phyloP scores from a whole-genome alignment of 1,140 invertebrate species.

The Macrobrachium nipponense region DNA sequence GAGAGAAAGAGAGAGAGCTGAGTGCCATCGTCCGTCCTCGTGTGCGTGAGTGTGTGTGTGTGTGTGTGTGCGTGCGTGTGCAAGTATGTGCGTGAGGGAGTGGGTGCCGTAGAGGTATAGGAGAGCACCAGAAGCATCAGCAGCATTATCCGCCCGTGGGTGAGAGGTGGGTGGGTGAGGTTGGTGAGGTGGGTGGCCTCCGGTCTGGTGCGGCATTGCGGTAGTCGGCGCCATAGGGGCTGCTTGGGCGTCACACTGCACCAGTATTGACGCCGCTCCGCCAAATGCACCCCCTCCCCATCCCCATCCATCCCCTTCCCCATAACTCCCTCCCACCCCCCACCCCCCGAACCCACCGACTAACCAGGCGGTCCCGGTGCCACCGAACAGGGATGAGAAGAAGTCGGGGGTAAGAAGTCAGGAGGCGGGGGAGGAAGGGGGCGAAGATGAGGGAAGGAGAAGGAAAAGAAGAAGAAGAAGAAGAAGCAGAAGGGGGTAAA shows the following conservation, averaged over 20 bases:
- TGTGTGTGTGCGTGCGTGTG: too few species aligned
- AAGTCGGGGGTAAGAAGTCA: not conserved
- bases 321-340: too few species aligned
- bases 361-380: constrained; percentile 7
- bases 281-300: not conserved
- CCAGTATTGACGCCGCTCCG: constrained; percentile 34
- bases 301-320: too few species aligned
- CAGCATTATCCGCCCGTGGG: not conserved
- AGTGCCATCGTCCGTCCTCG: too few species aligned
- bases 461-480: not conserved
- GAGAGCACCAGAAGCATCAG: not conserved
- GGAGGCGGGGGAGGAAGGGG: not conserved
- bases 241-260: constrained; percentile 43
- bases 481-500: not conserved
- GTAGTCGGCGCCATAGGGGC: constrained; percentile 26
- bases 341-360: too few species aligned
- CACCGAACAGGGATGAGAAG: not conserved
- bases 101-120: not conserved
- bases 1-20: not conserved
- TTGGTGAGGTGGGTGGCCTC: not conserved
- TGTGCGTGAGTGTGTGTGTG: too few species aligned
- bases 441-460: not conserved
- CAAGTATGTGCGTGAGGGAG: too few species aligned
- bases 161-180: not conserved
- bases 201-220: constrained; percentile 18